Base-by-base conservation (phyloP, 1,140 invertebrate genomes). In the Agrypnia vestita region DNA sequence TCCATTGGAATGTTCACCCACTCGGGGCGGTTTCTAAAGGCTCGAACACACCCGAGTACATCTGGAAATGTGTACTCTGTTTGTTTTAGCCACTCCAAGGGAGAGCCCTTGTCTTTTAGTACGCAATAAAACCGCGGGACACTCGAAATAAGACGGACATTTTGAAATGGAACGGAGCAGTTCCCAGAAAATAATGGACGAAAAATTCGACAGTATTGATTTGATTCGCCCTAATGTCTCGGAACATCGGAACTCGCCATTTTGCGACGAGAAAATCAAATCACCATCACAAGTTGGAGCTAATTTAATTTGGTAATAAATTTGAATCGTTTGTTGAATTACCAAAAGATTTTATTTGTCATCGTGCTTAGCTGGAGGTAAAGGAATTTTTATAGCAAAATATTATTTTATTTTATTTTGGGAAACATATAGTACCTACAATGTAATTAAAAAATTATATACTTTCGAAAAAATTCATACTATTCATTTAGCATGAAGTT, bases 41-140 rank as follows among this genome's bases (percentile, higher is more conserved):
- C n/a, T 17, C 15, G 1, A 19, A 17, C 15, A 59, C 11, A 21
- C 55, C 4, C 11, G 15, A 19, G 55, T 59, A 59, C 21, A 59
- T 59, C 17, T 12, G 7, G 17, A 8, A 19, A 59, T 59, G 55
- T 59, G 17, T 59, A 0, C 15, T 59, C 15, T 59, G 1, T 21
- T 59, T 59, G 61, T 43, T 64, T 35, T 64, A 35, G 10, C 61
- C 25, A 35, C 61, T 64, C 35, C 10, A 64, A 64, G 35, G n/a
- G 61, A 64, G 35, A 64, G 13, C 61, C 12, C 7, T 64, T 21
- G 1, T 35, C 25, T 64, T 43, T 64, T n/a, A 64, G 61, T 25
- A 25, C 12, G 61, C 35, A 64, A 64, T 64, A 64, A 64, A 64
- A 64, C 25, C 13, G 49, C 19, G 61, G 61, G 61, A 64, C 61